phyloP scores from a whole-genome alignment of 2,113 vertebrate genomes.

The Enhydra lutris region DNA sequence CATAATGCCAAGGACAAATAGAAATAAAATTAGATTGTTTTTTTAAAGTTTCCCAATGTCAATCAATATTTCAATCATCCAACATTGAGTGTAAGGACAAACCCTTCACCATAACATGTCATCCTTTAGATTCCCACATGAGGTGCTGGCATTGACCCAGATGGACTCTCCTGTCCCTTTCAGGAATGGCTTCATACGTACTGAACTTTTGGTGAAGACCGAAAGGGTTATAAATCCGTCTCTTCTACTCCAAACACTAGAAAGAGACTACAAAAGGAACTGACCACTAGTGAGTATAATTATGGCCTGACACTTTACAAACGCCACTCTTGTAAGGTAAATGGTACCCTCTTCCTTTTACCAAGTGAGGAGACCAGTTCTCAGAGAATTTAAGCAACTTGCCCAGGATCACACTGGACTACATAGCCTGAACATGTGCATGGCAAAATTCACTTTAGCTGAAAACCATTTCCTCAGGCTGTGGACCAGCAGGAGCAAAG shows the following conservation, averaged over 20 bases:
- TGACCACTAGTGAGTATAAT: background rate
- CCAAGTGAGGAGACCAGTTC: background rate
- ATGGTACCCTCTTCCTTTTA: background rate
- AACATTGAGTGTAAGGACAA: background rate
- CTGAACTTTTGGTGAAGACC: background rate
- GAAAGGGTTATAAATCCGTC: background rate
- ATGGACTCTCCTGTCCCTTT: background rate
- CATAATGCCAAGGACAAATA: background rate
- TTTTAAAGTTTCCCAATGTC: background rate
- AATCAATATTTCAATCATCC: background rate
- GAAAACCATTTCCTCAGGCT: background rate
- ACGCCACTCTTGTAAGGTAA: background rate
- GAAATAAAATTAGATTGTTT: background rate
- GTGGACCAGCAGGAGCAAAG: background rate
- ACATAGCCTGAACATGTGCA: background rate
- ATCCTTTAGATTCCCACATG: background rate
- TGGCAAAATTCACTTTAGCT: background rate
- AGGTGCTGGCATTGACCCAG: background rate
- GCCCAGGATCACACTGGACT: background rate
- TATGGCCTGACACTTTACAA: background rate
- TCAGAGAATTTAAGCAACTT: background rate
- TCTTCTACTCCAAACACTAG: background rate
- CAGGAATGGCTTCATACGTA: background rate
- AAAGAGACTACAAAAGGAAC: background rate
- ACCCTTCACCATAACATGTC: background rate